phyloP scores from a whole-genome alignment of 2,888 invertebrate genomes.

The Mongoloraphidia duomilia region DNA sequence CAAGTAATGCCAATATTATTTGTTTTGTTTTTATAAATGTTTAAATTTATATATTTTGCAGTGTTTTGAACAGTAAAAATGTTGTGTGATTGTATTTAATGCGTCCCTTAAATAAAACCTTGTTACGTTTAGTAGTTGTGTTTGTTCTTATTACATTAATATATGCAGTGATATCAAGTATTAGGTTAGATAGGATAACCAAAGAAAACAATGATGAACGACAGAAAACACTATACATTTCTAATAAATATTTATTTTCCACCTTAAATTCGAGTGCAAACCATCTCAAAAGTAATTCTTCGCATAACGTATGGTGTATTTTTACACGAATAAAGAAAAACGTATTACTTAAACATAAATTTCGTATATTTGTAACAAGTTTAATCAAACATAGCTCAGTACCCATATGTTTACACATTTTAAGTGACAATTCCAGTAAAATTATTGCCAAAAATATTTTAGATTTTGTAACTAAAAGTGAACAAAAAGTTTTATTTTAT shows the following conservation, averaged over 20 bases:
- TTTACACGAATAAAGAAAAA: constrained; percentile 39
- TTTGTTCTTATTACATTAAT: too few species aligned
- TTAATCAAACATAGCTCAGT: constrained; percentile 33
- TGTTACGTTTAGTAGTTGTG: too few species aligned
- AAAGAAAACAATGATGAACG: too few species aligned
- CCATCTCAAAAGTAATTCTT: background rate
- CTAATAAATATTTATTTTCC: background rate
- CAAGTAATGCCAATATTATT: too few species aligned
- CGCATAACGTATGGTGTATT: constrained; percentile 39
- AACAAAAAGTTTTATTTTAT: constrained; percentile 31
- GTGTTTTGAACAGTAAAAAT: too few species aligned
- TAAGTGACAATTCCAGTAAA: constrained; percentile 44
- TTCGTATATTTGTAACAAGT: constrained; percentile 34
- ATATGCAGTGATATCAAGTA: too few species aligned
- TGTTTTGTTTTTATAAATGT: too few species aligned
- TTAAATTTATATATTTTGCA: too few species aligned
- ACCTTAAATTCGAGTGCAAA: background rate
- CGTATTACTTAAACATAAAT: constrained; percentile 36
- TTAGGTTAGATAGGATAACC: too few species aligned
- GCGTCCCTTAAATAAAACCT: too few species aligned
- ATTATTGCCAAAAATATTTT: constrained; percentile 36
- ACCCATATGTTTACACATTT: constrained; percentile 41
- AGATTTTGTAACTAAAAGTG: constrained; percentile 26
- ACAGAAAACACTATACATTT: background rate
- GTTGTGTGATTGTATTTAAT: too few species aligned